phyloP scores from a whole-genome alignment of 92 coral and sea anemone species.

The Palythoa grandis region DNA sequence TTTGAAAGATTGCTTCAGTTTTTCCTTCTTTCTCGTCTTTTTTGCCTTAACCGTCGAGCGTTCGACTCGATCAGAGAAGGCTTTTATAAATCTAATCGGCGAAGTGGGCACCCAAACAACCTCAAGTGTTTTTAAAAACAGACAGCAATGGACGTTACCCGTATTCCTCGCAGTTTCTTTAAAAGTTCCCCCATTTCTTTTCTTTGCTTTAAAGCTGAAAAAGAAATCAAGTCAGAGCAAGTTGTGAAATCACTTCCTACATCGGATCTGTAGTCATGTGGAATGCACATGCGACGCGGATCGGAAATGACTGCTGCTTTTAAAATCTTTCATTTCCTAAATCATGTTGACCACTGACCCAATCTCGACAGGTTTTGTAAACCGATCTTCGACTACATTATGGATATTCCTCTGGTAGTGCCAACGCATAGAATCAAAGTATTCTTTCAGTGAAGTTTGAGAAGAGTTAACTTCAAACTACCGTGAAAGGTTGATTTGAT shows the following conservation, averaged over 20 bases:
- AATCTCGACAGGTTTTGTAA: neutral
- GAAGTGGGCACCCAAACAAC: too few species aligned
- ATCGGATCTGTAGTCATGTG: constrained; percentile 18
- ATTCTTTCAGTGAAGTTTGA: neutral
- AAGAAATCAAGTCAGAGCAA: neutral
- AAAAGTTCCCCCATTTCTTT: neutral
- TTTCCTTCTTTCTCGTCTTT: constrained; percentile 2
- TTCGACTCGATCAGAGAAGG: too few species aligned
- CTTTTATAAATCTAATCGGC: neutral
- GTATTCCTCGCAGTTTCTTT: neutral
- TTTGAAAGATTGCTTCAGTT: neutral
- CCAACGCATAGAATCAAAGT: neutral
- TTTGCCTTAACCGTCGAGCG: neutral
- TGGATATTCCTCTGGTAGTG: neutral
- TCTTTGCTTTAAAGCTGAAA: neutral
- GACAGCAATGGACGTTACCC: neutral
- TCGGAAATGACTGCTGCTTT: constrained; percentile 34
- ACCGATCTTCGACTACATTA: neutral
- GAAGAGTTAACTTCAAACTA: neutral
- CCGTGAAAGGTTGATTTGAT: neutral
- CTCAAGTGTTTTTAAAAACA: too few species aligned
- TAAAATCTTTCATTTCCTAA: constrained; percentile 24
- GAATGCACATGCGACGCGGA: constrained; percentile 40
- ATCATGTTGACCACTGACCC: constrained; percentile 27
- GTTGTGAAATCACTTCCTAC: neutral